phyloP scores from a whole-genome alignment of 2,888 invertebrate genomes.

The Andrena minutula region DNA sequence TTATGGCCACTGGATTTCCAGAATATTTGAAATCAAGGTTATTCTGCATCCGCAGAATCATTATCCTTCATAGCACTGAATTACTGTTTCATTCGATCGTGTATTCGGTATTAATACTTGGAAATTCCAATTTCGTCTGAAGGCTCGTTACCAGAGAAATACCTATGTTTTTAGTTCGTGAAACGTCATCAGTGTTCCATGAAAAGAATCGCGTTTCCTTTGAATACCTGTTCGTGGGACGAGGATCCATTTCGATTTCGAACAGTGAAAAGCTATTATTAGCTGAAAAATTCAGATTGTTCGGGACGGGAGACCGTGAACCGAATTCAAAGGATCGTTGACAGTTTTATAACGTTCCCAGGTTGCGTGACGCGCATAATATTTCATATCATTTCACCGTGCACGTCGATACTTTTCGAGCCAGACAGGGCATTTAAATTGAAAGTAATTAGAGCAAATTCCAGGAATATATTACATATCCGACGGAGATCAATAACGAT shows the following conservation, averaged over 20 bases:
- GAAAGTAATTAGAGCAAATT: conserved; percentile 66
- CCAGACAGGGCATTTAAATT: conserved; percentile 59
- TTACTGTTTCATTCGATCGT: background rate
- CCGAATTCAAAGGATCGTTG: background rate
- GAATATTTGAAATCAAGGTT: background rate
- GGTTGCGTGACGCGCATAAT: background rate
- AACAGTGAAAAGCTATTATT: background rate
- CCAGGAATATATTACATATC: conserved; percentile 55
- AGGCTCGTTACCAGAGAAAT: background rate
- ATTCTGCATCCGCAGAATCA: background rate
- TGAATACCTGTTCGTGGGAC: too few species aligned
- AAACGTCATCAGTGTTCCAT: background rate
- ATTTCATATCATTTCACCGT: conserved; percentile 25
- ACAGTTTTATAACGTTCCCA: background rate
- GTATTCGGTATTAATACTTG: background rate
- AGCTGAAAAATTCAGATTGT: background rate
- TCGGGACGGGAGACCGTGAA: background rate
- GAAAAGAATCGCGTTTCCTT: background rate
- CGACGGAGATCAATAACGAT: conserved; percentile 65
- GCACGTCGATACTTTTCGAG: conserved; percentile 52
- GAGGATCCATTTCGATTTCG: too few species aligned
- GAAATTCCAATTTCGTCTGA: background rate
- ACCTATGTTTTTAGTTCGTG: background rate
- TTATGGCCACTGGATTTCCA: too few species aligned
- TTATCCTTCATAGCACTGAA: background rate